phyloP scores from a whole-genome alignment of 2,113 vertebrate genomes.

The Acrocephalus arundinaceus region DNA sequence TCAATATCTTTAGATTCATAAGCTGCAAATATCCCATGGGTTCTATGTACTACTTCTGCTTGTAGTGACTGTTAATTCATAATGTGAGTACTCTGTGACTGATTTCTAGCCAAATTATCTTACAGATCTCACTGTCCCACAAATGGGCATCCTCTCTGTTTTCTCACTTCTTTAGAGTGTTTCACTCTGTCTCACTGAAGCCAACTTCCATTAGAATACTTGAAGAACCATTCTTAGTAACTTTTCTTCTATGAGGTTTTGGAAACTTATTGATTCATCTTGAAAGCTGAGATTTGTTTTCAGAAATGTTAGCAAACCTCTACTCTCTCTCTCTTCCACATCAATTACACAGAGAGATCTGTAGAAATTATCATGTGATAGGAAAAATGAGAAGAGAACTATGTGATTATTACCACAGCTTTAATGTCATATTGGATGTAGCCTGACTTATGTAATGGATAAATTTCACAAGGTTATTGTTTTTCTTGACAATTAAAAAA shows the following conservation, averaged over 20 bases:
- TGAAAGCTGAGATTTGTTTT: neutral
- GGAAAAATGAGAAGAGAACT: neutral
- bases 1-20: neutral
- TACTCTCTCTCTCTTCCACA: accelerated
- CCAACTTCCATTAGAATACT: neutral
- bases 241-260: neutral
- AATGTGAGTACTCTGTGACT: neutral
- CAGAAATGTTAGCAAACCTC: accelerated
- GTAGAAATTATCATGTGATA: neutral
- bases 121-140: neutral
- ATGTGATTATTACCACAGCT: neutral
- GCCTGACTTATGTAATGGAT: neutral
- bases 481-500: neutral
- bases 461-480: neutral
- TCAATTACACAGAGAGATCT: neutral
- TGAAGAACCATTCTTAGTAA: neutral
- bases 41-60: neutral
- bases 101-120: neutral
- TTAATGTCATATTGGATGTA: neutral
- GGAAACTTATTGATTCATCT: neutral
- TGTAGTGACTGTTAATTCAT: neutral
- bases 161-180: neutral
- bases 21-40: neutral
- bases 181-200: neutral
- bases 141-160: neutral